Evolutionary conservation across 1,140 invertebrate genomes (phyloP).

Genomic region (Drosophila repleta): DNA sequence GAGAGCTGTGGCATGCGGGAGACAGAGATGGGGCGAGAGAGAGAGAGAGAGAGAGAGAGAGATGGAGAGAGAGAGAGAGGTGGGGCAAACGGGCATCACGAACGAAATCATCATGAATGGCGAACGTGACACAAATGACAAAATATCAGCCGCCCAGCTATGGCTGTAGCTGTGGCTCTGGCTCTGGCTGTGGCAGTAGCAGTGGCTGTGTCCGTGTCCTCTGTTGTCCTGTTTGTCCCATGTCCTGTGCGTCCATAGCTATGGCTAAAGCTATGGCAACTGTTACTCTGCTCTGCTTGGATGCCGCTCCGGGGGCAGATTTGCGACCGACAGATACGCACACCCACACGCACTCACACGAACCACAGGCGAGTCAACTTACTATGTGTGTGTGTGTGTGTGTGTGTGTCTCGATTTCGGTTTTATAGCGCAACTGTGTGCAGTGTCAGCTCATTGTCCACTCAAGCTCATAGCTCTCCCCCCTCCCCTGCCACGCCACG

Average conservation of each 20-base stretch:
- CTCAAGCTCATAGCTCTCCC: slow-evolving; percentile 24
- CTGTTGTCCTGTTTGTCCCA: slow-evolving; percentile 16
- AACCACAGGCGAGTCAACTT: slow-evolving; percentile 16
- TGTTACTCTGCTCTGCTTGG: slow-evolving; percentile 43
- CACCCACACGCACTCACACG: slow-evolving; percentile 7
- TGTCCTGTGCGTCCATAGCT: slow-evolving; percentile 22
- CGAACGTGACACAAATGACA: slow-evolving; percentile 81
- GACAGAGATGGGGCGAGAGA: slow-evolving; percentile 33
- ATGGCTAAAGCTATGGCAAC: slow-evolving; percentile 47
- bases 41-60: slow-evolving; percentile 9
- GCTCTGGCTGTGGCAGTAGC: background rate
- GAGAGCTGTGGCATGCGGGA: slow-evolving; percentile 2
- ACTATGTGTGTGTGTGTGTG: slow-evolving; percentile 18
- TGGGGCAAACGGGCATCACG: slow-evolving; percentile 16
- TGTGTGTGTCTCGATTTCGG: slow-evolving; percentile 59
- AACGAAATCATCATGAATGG: slow-evolving; percentile 80
- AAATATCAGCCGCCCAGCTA: slow-evolving; percentile 72
- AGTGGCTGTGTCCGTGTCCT: slow-evolving; percentile 31
- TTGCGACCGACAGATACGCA: slow-evolving; percentile 30
- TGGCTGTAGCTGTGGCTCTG: slow-evolving; percentile 50
- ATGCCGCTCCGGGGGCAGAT: slow-evolving; percentile 30
- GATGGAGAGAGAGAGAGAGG: slow-evolving; percentile 3
- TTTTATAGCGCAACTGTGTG: slow-evolving; percentile 74
- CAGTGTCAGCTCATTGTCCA: slow-evolving; percentile 70
- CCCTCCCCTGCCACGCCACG: background rate